These are phyloP conservation scores for Anagrus nilaparvatae DNA, from an alignment of 1,140 invertebrate species.

Conservation along the genomic window DNA sequence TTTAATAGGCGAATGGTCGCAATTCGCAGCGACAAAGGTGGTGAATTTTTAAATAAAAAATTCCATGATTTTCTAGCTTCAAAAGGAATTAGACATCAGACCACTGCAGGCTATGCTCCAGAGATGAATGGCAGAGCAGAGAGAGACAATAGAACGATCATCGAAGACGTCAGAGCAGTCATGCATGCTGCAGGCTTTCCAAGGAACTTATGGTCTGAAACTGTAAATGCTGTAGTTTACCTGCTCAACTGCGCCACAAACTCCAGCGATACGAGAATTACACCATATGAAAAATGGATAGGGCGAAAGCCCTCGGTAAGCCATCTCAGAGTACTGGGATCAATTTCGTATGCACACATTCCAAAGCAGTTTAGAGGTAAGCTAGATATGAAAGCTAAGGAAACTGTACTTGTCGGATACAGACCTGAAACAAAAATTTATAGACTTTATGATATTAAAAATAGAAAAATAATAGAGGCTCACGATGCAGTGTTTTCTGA, in stretches of 20 bases:
- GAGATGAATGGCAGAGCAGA: constrained; percentile 7
- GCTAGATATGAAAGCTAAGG: no score
- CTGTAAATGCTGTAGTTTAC: background rate
- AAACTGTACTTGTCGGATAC: no score
- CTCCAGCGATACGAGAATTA: background rate
- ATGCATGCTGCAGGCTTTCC: background rate
- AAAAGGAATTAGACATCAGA: constrained; percentile 6
- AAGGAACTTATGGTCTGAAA: background rate
- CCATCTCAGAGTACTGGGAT: constrained; percentile 9
- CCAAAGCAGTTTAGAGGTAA: no score
- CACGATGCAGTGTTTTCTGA: no score
- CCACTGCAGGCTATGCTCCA: background rate
- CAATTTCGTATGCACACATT: background rate
- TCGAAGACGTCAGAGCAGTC: constrained; percentile 1
- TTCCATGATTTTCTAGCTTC: background rate
- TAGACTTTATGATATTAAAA: no score
- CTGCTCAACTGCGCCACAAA: background rate
- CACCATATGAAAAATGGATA: constrained; percentile 10
- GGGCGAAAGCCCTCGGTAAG: constrained; percentile 10
- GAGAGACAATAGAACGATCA: constrained; percentile 2
- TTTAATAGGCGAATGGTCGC: constrained; percentile 10
- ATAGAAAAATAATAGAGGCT: no score
- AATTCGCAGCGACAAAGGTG: constrained; percentile 13
- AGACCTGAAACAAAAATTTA: no score
- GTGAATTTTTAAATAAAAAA: constrained; percentile 9